Percentiles rank a stretch among this genome's conserved stretches.
Conservation (phyloP, 2,113 vertebrate genomes). For the Acrocephalus arundinaceus region DNA sequence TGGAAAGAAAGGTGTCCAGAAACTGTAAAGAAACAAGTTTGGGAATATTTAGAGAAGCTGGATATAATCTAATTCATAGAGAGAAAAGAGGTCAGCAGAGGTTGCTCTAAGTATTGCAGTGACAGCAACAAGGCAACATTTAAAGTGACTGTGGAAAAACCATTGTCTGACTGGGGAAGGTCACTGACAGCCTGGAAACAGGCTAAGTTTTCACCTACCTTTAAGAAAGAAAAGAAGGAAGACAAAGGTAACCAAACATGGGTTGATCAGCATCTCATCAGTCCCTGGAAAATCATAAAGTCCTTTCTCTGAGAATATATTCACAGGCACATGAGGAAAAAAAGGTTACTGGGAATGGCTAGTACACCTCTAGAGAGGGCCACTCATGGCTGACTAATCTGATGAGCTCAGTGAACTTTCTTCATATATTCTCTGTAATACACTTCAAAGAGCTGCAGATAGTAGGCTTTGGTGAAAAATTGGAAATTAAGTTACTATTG, state of each 20-base stretch:
- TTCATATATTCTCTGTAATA: not conserved
- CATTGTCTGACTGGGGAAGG: not conserved
- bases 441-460: not conserved
- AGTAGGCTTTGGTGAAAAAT: not conserved
- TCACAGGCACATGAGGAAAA: not conserved
- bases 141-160: not conserved
- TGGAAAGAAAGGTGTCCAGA: not conserved
- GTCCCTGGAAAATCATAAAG: not conserved
- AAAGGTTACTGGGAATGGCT: not conserved
- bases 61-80: not conserved
- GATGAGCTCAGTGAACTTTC: not conserved
- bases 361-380: not conserved
- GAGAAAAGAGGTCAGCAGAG: not conserved
- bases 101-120: not conserved
- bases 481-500: not conserved
- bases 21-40: not conserved
- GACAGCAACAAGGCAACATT: not conserved
- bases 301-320: not conserved
- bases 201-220: not conserved
- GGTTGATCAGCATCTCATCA: not conserved
- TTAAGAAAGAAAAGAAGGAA: not conserved
- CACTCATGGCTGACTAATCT: not conserved
- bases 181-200: not conserved
- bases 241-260: not conserved
- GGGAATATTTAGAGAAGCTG: not conserved